Percentiles rank a stretch among this genome's conserved stretches.
Conservation (phyloP, 2,113 vertebrate species). For the Alces alces region DNA sequence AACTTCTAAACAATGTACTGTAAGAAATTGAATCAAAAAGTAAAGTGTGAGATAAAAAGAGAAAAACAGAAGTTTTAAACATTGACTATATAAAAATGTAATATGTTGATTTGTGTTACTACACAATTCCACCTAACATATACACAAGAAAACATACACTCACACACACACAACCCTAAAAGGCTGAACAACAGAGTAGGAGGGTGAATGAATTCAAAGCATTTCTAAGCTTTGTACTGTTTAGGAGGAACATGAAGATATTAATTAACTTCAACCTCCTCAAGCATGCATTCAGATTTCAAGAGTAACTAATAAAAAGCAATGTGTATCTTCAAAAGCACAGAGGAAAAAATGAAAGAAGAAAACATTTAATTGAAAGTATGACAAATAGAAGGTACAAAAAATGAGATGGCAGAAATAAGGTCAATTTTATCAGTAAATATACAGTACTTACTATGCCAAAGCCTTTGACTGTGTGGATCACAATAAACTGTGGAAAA, state of each 20-base stretch:
- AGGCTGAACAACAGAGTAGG: not conserved
- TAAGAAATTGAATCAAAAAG: not conserved
- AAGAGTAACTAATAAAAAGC: not conserved
- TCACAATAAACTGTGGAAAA: too few relatives aligned
- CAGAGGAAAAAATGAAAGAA: not conserved
- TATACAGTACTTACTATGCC: not conserved
- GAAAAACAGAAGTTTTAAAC: not conserved
- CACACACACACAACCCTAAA: not conserved
- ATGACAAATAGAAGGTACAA: not conserved
- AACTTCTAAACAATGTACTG: not conserved
- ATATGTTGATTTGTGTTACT: not conserved
- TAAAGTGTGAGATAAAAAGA: not conserved
- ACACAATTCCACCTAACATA: not conserved
- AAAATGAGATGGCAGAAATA: not conserved
- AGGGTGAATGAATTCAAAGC: not conserved
- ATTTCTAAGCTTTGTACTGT: not conserved
- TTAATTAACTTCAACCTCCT: not conserved
- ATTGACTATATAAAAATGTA: not conserved
- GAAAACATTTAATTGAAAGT: not conserved
- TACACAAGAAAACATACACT: not conserved
- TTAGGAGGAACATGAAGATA: not conserved
- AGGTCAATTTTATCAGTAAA: not conserved
- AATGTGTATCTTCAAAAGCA: not conserved
- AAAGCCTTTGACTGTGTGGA: too few relatives aligned
- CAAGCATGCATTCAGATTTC: not conserved